Percentiles rank a stretch among this genome's conserved stretches.
These are phyloP conservation scores for Dysmachus trigonus DNA, from an alignment of 2,888 invertebrate genomes.

Conservation along the genomic window DNA sequence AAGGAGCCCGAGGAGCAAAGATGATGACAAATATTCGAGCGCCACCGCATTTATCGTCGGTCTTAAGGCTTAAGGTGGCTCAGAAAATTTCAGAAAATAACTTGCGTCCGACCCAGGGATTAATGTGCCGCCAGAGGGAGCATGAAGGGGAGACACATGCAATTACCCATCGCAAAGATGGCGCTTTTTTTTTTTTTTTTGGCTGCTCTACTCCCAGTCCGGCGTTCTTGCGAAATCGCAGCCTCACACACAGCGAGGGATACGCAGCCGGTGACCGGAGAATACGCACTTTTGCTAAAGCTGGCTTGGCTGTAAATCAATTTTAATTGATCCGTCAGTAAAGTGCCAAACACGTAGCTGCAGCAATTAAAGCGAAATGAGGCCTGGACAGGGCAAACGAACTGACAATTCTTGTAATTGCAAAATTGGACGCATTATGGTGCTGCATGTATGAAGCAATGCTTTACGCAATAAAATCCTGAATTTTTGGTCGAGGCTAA, in stretches of 20 bases:
- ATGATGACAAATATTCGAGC: slow-evolving; percentile 28
- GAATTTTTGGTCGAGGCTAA: background rate
- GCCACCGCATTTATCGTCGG: slow-evolving; percentile 16
- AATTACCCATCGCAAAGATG: background rate
- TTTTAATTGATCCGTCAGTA: slow-evolving; percentile 46
- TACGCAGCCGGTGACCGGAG: background rate
- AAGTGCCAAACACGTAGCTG: slow-evolving; percentile 12
- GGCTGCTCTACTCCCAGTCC: background rate
- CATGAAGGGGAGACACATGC: background rate
- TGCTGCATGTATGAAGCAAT: background rate
- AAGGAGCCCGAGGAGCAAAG: background rate
- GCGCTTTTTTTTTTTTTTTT: background rate
- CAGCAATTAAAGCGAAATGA: slow-evolving; percentile 29
- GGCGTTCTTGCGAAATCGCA: background rate
- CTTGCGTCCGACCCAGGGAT: background rate
- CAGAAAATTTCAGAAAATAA: background rate
- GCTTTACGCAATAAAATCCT: background rate
- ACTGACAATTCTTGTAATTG: slow-evolving; percentile 3
- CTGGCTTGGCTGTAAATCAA: background rate
- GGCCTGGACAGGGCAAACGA: background rate
- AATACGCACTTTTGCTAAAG: background rate
- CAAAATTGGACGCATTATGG: background rate
- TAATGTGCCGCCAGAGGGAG: background rate
- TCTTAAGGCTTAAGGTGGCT: background rate
- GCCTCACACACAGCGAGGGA: background rate